Evolutionary conservation across 2,797 vertebrate species (phyloP).

Genomic region (Macropus fuliginosus): DNA sequence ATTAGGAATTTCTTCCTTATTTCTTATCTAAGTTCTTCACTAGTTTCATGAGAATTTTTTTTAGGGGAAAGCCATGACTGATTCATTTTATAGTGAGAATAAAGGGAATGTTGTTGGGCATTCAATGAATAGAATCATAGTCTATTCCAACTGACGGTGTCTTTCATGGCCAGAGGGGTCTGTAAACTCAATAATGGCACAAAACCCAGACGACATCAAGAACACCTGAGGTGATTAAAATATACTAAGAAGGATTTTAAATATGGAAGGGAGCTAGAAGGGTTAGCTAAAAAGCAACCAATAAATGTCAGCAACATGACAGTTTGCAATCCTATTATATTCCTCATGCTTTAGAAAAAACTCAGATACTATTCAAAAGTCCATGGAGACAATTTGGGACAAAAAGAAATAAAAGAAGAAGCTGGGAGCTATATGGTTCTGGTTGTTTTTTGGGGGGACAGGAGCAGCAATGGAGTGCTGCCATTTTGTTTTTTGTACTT

Average conservation of each 20-base stretch:
- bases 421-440: constrained; percentile 28
- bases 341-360: constrained; percentile 13
- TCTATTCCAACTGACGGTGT: background rate
- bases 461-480: background rate
- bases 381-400: background rate
- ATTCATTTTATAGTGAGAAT: constrained; percentile 4
- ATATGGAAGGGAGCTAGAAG: constrained; percentile 17
- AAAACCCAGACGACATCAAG: background rate
- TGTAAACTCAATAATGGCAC: constrained; percentile 27
- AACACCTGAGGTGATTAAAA: background rate
- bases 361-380: constrained; percentile 6
- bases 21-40: background rate
- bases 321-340: constrained; percentile 45
- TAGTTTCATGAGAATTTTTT: constrained; percentile 45
- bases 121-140: constrained; percentile 3
- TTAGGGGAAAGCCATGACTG: background rate
- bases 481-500: background rate
- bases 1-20: background rate
- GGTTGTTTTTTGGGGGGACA: background rate
- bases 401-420: background rate
- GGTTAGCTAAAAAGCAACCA: constrained; percentile 53
- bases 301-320: background rate
- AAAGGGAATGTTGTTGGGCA: background rate
- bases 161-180: background rate
- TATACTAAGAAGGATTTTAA: constrained; percentile 50